Conservation (phyloP, 2,113 vertebrate genomes). For the Climacteris rufus region DNA sequence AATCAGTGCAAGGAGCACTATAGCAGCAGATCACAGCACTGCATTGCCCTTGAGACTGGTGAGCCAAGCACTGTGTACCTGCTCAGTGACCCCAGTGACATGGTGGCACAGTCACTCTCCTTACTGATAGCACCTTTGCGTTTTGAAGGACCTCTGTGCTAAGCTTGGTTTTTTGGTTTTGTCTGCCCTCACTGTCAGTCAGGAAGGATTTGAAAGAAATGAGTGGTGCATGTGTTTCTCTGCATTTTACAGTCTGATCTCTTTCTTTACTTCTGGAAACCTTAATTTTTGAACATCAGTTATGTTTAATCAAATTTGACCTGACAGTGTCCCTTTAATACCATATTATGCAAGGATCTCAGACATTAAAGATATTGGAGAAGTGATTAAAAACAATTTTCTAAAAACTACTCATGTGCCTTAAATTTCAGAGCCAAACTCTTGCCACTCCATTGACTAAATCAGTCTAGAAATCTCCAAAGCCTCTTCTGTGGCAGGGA, state of each 20-base stretch:
- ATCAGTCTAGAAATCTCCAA: slow-evolving; percentile 56
- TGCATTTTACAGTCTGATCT: background rate
- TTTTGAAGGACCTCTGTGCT: background rate
- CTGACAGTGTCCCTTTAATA: slow-evolving; percentile 26
- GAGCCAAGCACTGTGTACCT: fast-evolving
- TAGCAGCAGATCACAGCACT: fast-evolving
- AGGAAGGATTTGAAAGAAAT: background rate
- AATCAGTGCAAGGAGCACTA: background rate
- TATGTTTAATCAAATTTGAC: background rate
- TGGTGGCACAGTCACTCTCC: fast-evolving
- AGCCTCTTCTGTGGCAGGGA: slow-evolving; percentile 18
- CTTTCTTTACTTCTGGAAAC: background rate
- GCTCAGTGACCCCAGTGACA: fast-evolving
- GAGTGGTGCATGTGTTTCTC: background rate
- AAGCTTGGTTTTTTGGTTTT: background rate
- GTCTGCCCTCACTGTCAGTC: background rate
- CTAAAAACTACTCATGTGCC: slow-evolving; percentile 56
- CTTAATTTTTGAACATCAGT: background rate
- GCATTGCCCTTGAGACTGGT: fast-evolving
- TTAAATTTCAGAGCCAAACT: slow-evolving; percentile 48
- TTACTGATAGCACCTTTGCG: fast-evolving
- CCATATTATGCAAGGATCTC: slow-evolving; percentile 39
- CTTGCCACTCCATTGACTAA: slow-evolving; percentile 16
- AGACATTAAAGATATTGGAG: slow-evolving; percentile 8
- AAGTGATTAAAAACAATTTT: slow-evolving; percentile 46